Base-by-base conservation (phyloP, 1,140 invertebrate species). In the Lineus longissimus region DNA sequence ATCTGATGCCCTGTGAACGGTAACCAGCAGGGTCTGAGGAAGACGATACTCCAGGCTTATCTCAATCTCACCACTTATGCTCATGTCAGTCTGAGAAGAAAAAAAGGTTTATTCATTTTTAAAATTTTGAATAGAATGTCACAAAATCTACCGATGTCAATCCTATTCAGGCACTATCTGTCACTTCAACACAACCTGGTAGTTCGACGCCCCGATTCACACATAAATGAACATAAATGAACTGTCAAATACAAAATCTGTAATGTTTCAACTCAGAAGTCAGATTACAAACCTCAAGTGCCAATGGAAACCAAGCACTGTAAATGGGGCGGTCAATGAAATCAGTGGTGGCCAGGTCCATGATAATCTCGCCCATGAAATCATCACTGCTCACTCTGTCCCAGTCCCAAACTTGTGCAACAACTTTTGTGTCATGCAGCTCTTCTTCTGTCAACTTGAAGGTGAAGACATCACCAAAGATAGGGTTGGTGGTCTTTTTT, bases 381-480 rank as follows among this genome's bases (percentile, higher is more conserved):
- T 79, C 75, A 68, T 76, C 73, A 45, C 62, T 64, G 11, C 63
- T 68, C 9, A 72, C 62, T 2, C 72, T 59, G 29, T 74, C 72
- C 43, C 75, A 62, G 47, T 79, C 76, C 70, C 72, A 70, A 0
- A 79, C 74, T 56, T 79, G 71, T 1, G 72, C 62, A 4, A 77
- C 59, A 40, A 76, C 29, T 19, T 63, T 60, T 6, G 55, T 25
- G 11, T 68, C 59, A 2, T 15, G 17, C 40, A 61, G 64, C 29
- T 68, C 72, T 23, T 51, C 30, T 47, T 73, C 70, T 29, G 63
- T 61, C 15, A 76, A 45, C 6, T 61, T 62, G 62, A 73, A 79
- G 9, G 73, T 63, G 69, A 79, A 79, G 22, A 77, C 76, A 56
- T 79, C 77, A 59, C 73, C 68, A 67, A 63, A 79, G 15, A 65